Conservation (phyloP, 2,113 vertebrate species). For the Pteruthius melanotis region DNA sequence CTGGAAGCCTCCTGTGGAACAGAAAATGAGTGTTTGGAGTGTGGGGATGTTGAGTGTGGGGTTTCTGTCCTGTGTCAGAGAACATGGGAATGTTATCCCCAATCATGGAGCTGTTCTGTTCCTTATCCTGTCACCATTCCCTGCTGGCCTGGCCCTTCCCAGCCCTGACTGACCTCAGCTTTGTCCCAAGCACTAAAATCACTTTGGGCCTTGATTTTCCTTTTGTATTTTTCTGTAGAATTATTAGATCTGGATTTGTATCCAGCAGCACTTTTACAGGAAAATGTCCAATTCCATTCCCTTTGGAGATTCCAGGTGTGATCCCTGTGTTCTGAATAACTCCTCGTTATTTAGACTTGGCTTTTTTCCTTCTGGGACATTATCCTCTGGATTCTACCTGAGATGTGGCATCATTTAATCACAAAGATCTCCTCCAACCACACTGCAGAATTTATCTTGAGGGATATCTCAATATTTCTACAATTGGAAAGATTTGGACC, state of each 20-base stretch:
- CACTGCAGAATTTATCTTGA: not conserved
- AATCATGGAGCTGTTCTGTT: rapidly evolving
- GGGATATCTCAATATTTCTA: not conserved
- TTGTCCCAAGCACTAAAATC: not conserved
- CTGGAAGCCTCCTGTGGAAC: not conserved
- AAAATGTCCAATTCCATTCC: not conserved
- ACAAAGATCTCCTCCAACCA: not conserved
- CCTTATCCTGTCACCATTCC: not conserved
- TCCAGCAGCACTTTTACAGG: not conserved
- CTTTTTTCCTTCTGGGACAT: not conserved
- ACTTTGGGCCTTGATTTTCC: not conserved
- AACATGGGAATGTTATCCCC: not conserved
- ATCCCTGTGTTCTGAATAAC: not conserved
- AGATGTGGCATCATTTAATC: not conserved
- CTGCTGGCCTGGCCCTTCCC: not conserved
- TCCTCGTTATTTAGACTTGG: no score
- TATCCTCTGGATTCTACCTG: not conserved
- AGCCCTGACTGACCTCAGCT: not conserved
- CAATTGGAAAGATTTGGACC: not conserved
- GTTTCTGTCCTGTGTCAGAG: no score
- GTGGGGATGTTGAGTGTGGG: not conserved
- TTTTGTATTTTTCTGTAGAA: not conserved
- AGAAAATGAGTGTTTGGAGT: not conserved
- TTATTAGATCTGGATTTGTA: not conserved
- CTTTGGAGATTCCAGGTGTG: not conserved